Conservation (phyloP, 1,140 invertebrate species). For the Plectrocnemia conspersa region DNA sequence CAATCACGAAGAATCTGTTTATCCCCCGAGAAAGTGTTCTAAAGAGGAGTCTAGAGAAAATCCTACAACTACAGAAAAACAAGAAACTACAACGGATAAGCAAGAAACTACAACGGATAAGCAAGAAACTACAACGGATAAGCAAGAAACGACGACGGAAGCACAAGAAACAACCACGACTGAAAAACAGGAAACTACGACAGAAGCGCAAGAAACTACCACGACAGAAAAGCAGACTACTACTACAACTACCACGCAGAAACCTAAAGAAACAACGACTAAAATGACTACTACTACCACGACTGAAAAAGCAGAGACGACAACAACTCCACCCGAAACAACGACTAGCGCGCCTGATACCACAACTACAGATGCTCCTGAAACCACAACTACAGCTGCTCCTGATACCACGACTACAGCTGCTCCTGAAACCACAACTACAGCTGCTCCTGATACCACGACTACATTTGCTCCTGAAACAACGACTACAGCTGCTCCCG, state of each 20-base stretch:
- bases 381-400: slow-evolving; percentile 27
- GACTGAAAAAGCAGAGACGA: slow-evolving; percentile 33
- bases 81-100: slow-evolving; percentile 36
- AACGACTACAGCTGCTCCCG: slow-evolving; percentile 30
- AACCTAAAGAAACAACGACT: slow-evolving; percentile 29
- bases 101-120: slow-evolving; percentile 35
- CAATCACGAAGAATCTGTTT: slow-evolving; percentile 48
- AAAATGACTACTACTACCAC: slow-evolving; percentile 30
- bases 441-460: slow-evolving; percentile 32
- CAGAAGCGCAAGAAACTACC: slow-evolving; percentile 23
- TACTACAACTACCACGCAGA: slow-evolving; percentile 17
- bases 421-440: slow-evolving; percentile 14
- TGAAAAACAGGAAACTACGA: slow-evolving; percentile 25
- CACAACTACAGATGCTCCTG: slow-evolving; percentile 17
- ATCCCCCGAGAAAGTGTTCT: slow-evolving; percentile 46
- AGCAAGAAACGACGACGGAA: slow-evolving; percentile 25
- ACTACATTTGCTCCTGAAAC: slow-evolving; percentile 34
- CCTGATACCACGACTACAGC: slow-evolving; percentile 20
- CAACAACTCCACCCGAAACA: slow-evolving; percentile 32
- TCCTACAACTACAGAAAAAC: slow-evolving; percentile 8
- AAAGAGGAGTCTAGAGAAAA: not conserved
- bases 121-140: slow-evolving; percentile 22
- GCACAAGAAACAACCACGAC: slow-evolving; percentile 31
- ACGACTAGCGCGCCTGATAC: slow-evolving; percentile 33
- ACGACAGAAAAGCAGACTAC: slow-evolving; percentile 24